Percentiles rank a stretch among this genome's conserved stretches.
These are phyloP conservation scores for Steinernema khuongi DNA, from an alignment of 1,140 invertebrate genomes.

Conservation along the genomic window DNA sequence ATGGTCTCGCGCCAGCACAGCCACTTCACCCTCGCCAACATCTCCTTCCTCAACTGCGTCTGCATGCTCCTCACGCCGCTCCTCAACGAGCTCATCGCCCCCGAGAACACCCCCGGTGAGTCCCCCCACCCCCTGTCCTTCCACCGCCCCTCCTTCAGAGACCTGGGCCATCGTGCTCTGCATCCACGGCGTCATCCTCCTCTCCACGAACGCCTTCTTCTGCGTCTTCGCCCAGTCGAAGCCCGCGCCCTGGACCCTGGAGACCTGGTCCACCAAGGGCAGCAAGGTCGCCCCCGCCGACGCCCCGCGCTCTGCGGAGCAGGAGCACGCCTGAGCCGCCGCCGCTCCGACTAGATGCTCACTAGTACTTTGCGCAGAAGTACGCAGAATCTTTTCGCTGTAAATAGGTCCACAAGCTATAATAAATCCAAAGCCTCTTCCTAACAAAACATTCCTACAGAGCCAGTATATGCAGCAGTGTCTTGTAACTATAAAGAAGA, in stretches of 20 bases:
- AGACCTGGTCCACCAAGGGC: conserved; percentile 4
- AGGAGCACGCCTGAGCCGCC: background rate
- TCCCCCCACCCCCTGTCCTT: background rate
- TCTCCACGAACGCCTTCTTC: conserved; percentile 50
- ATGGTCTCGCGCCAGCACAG: conserved; percentile 55
- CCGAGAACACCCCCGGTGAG: conserved; percentile 46
- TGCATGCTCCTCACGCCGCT: conserved; percentile 52
- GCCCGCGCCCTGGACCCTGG: conserved; percentile 49
- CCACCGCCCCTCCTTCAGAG: conserved; percentile 32
- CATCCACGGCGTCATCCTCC: conserved; percentile 48
- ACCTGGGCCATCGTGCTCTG: conserved; percentile 49
- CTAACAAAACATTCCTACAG: too few species aligned
- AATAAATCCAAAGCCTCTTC: too few species aligned
- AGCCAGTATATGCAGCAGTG: too few species aligned
- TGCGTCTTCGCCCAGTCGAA: conserved; percentile 44
- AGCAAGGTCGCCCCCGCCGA: conserved; percentile 1
- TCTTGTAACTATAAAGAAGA: too few species aligned
- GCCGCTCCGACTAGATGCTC: too few species aligned
- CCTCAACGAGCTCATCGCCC: conserved; percentile 53
- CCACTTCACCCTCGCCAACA: conserved; percentile 56
- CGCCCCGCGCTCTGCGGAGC: background rate
- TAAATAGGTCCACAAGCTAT: background rate
- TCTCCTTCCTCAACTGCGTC: conserved; percentile 54
- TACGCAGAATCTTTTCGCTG: background rate
- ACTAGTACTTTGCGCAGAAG: background rate